Percentiles rank a stretch among this genome's conserved stretches.
phyloP scores from a whole-genome alignment of 2,113 vertebrate species.

The Ivindomyrus marchei region DNA sequence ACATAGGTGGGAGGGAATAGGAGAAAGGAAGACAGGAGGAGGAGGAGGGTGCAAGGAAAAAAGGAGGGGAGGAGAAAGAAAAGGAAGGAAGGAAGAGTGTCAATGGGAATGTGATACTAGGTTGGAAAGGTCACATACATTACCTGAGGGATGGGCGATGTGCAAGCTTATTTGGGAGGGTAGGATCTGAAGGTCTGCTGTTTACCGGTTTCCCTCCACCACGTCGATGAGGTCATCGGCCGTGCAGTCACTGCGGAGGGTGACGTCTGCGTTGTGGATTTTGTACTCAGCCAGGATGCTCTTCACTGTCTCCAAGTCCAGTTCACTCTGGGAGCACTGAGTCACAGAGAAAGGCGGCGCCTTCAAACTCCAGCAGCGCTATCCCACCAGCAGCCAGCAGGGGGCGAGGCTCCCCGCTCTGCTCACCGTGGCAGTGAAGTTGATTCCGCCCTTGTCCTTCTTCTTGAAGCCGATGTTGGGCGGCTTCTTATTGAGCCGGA shows the following conservation, averaged over 20 bases:
- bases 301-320: slow-evolving; percentile 90
- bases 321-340: slow-evolving; percentile 84
- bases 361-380: background rate
- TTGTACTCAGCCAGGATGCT: slow-evolving; percentile 94
- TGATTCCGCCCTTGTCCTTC: slow-evolving; percentile 99
- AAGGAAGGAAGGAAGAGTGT: background rate
- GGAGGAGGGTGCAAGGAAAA: slow-evolving; percentile 34
- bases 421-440: slow-evolving; percentile 87
- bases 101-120: background rate
- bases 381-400: background rate
- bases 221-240: slow-evolving; percentile 96
- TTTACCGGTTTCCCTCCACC: slow-evolving; percentile 93
- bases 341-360: background rate
- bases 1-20: slow-evolving; percentile 18
- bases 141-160: background rate
- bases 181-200: background rate
- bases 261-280: slow-evolving; percentile 95
- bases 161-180: background rate
- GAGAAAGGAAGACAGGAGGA: background rate
- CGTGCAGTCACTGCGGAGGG: slow-evolving; percentile 84
- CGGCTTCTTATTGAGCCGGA: slow-evolving; percentile 90
- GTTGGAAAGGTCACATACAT: background rate
- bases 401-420: background rate
- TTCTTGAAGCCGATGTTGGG: slow-evolving; percentile 97
- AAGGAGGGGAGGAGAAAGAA: background rate